Base-by-base conservation (phyloP, 1,140 invertebrate species). In the Drosophila oshimai region DNA sequence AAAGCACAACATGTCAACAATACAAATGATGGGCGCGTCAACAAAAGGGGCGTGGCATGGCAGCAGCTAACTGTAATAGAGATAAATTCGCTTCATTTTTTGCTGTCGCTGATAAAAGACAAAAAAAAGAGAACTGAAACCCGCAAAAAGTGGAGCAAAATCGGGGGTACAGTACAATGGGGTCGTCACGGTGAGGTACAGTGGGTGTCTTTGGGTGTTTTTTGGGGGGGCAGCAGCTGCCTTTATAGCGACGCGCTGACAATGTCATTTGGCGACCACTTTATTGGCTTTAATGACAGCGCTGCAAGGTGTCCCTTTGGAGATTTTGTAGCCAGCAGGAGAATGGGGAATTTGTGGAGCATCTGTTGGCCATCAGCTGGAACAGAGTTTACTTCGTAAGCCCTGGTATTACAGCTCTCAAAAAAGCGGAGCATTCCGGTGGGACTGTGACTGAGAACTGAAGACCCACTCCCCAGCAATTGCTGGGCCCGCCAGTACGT, bases 41-140 rank as follows among this genome's bases (percentile, higher is more conserved):
- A 64, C 24, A 67, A 53, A 53, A 47, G 22, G 75, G 81, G 80
- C 81, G 81, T 84, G 80, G 65, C 74, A 47, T 7, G 37, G 74
- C 60, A 45, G 24, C 77, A 77, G 80, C 80, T 86, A 86, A 81
- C 80, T 80, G 80, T 86, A 86, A 86, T 86, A 87, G 81, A 86
- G 81, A 86, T 86, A 86, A 86, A 86, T 86, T 81, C 81, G 72
- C 81, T 74, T 86, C 81, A 87, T 86, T 86, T 86, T 74, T 86
- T 86, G 47, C 60, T 86, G 81, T 73, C 58, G 33, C 39, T 68
- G 75, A 61, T 74, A 80, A 79, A 78, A 84, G 74, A 65, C 22
- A 54, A 20, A 61, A 68, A 46, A 29, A 34, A 26, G 18, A 33
- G 22, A 3, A 28, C 12, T 42, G 42, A 26, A 50, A 50, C 31